These are phyloP conservation scores for Notothenia coriiceps DNA, from an alignment of 2,113 vertebrate species.

Conservation along the genomic window DNA sequence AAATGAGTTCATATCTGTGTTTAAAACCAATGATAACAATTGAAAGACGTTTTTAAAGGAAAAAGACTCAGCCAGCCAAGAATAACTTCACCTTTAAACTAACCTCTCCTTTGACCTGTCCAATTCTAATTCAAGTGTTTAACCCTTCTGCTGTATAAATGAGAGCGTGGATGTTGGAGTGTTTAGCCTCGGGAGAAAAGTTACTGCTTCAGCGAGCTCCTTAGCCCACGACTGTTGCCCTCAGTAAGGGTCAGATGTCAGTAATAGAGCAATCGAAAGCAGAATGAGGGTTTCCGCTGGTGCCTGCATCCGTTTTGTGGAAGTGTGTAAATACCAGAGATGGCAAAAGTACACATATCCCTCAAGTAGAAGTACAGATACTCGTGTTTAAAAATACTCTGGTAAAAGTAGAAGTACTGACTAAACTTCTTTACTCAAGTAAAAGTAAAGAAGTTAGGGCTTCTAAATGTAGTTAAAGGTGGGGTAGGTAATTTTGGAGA, in stretches of 20 bases:
- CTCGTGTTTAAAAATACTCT: too few species aligned
- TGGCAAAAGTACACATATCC: too few species aligned
- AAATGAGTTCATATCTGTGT: neutral
- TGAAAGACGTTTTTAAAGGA: neutral
- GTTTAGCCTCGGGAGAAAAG: conserved; percentile 44
- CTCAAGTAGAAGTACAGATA: too few species aligned
- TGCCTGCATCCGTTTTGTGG: neutral
- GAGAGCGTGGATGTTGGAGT: conserved; percentile 21
- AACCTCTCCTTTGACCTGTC: conserved; percentile 33
- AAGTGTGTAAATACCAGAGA: conserved; percentile 6
- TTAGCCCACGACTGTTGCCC: conserved; percentile 25
- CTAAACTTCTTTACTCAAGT: too few species aligned
- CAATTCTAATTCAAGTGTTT: conserved; percentile 18
- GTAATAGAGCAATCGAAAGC: conserved; percentile 35
- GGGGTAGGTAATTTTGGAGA: too few species aligned
- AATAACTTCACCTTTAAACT: conserved; percentile 6
- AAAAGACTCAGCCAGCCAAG: neutral
- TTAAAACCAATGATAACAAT: neutral
- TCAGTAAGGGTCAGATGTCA: conserved; percentile 42
- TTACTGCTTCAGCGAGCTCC: conserved; percentile 55
- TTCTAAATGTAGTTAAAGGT: too few species aligned
- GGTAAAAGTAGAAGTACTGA: too few species aligned
- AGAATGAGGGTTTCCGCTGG: conserved; percentile 9
- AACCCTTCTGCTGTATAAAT: conserved; percentile 46
- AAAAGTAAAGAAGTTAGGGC: too few species aligned